Base-by-base conservation (phyloP, 1,140 invertebrate species). In the Phortica variegata region DNA sequence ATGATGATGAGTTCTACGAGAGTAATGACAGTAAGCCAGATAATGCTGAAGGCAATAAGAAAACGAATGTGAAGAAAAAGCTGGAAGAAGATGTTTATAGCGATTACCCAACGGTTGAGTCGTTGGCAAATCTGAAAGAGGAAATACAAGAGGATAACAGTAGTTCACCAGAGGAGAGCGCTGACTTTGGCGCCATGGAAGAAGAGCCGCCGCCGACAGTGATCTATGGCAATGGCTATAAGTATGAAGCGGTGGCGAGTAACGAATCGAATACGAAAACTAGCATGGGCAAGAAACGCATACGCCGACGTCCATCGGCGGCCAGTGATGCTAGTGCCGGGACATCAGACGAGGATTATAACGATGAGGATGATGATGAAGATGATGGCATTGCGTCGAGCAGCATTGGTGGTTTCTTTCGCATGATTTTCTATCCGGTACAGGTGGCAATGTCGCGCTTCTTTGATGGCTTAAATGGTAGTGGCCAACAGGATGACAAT, bases 341-440 rank as follows among this genome's bases (percentile, higher is more conserved):
- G 2, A 43, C 18, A 16, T 50, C 61, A 3, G 56, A 63, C 7
- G 57, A 61, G 17, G 44, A 62, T 6, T 54, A 63, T 6, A 43
- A 65, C 2, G 41, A 43, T 7, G 41, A 43, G 41, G 31, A 54
- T 0, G 52, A 45, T 8, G 42, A 41, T 10, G 50, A 49, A 3
- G 43, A 47, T 3, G 39, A 36, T 21, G 45, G 37, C 23, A 43
- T 15, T 32, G 34, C 20, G 3, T 42, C 40, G 9, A 19, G 37
- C 13, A 43, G 62, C 9, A 54, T 73, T 1, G 58, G 56, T 23
- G 50, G 62, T 21, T 72, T 74, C 45, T 61, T 74, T 45, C 68
- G 70, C 37, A 70, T 74, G 63, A 51, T 74, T 1, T 74, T 74
- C 46, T 73, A 72, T 47, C 72, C 72, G 15, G 56, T 75, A 3